These are phyloP conservation scores for Lordiphosa stackelbergi DNA, from an alignment of 1,140 invertebrate species.

Conservation along the genomic window DNA sequence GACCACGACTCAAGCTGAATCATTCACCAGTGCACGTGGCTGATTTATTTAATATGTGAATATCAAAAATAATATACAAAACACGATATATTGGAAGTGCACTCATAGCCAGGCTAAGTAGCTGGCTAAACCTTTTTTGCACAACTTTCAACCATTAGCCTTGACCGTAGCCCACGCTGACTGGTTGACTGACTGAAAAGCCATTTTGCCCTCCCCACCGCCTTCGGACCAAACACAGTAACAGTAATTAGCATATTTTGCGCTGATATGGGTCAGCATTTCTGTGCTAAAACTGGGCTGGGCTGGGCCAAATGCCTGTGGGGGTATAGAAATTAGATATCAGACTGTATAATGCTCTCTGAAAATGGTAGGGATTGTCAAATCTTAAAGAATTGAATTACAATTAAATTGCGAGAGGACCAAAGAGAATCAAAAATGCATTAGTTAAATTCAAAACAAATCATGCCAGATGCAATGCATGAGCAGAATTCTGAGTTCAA, in stretches of 20 bases:
- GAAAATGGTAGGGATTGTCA: too few relatives aligned
- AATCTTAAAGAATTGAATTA: too few relatives aligned
- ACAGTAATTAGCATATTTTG: constrained; percentile 70
- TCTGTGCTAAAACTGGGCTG: constrained; percentile 56
- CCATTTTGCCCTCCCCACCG: constrained; percentile 10
- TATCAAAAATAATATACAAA: constrained; percentile 4
- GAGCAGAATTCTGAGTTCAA: too few relatives aligned
- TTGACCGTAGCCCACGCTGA: constrained; percentile 55
- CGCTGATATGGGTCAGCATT: constrained; percentile 69
- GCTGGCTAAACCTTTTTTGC: constrained; percentile 29
- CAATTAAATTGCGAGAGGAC: too few relatives aligned
- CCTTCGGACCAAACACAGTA: background rate
- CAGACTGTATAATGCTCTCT: too few relatives aligned
- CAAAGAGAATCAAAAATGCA: too few relatives aligned
- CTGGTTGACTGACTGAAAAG: constrained; percentile 25
- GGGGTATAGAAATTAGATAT: too few relatives aligned
- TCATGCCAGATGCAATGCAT: too few relatives aligned
- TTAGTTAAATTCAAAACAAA: too few relatives aligned
- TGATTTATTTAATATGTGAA: constrained; percentile 51
- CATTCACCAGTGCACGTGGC: constrained; percentile 65
- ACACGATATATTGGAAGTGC: background rate
- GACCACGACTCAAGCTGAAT: constrained; percentile 58
- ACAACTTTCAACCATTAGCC: constrained; percentile 42
- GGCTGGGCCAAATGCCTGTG: constrained; percentile 17
- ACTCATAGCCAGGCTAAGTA: background rate